These are phyloP conservation scores for Meles meles DNA, from an alignment of 2,113 vertebrate genomes.

Conservation along the genomic window DNA sequence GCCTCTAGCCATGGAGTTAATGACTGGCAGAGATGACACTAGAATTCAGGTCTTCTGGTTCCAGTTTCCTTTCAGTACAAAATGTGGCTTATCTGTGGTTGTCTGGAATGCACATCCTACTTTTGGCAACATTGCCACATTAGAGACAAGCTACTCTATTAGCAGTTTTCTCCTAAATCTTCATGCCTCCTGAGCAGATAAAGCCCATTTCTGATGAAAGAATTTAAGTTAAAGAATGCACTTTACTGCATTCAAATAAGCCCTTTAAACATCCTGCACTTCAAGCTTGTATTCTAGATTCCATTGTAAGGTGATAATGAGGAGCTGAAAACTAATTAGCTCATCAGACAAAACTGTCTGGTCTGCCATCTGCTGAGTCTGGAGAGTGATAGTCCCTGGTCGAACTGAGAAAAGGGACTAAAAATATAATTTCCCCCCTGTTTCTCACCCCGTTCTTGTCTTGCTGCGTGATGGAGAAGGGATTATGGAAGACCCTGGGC, in stretches of 20 bases:
- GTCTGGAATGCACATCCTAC: background rate
- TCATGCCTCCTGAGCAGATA: background rate
- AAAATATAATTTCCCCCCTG: background rate
- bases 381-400: slow-evolving; percentile 25
- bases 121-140: background rate
- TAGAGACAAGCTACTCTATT: background rate
- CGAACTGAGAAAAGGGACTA: background rate
- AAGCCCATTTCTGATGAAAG: slow-evolving; percentile 18
- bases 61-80: background rate
- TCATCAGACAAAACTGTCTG: slow-evolving; percentile 70
- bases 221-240: slow-evolving; percentile 15
- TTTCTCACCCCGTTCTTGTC: background rate
- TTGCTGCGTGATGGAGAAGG: background rate
- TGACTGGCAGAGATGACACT: background rate
- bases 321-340: slow-evolving; percentile 71
- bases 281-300: slow-evolving; percentile 59
- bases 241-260: slow-evolving; percentile 43
- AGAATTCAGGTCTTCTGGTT: background rate
- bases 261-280: slow-evolving; percentile 45
- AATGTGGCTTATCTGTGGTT: background rate
- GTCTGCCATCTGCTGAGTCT: slow-evolving; percentile 64
- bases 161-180: background rate
- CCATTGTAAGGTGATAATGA: slow-evolving; percentile 71
- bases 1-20: background rate
- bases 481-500: background rate